phyloP scores from a whole-genome alignment of 2,797 vertebrate species.

The Neosalanx taihuensis region DNA sequence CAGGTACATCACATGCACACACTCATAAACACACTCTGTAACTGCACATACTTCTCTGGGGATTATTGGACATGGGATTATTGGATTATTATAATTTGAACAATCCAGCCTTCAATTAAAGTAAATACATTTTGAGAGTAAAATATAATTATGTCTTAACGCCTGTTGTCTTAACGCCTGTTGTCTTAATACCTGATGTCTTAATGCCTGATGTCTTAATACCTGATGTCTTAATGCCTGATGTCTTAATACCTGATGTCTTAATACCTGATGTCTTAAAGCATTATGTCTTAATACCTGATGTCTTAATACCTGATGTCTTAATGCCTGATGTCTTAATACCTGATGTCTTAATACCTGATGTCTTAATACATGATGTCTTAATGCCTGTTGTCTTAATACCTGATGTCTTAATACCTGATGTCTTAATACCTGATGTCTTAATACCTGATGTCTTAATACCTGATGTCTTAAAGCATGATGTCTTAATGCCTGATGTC shows the following conservation, averaged over 20 bases:
- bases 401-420: conserved; percentile 2
- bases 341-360: not conserved
- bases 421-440: not conserved
- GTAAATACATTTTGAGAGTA: too few species aligned
- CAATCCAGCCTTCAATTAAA: too few species aligned
- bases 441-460: not conserved
- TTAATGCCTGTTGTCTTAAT: not conserved
- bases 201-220: not conserved
- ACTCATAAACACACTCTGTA: not conserved
- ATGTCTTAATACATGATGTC: too few species aligned
- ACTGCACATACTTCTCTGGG: not conserved
- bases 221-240: too few species aligned
- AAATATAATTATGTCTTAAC: not conserved
- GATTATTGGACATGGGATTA: too few species aligned
- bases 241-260: not conserved
- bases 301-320: not conserved
- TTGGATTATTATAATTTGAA: too few species aligned
- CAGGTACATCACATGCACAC: conserved; percentile 3
- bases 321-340: not conserved
- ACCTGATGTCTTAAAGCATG: conserved; percentile 5
- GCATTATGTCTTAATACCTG: too few species aligned
- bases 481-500: not conserved
- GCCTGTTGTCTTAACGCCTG: not conserved
- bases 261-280: too few species aligned
- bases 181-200: not conserved